phyloP scores from a whole-genome alignment of 1,140 invertebrate genomes.

The Telenomus remus region DNA sequence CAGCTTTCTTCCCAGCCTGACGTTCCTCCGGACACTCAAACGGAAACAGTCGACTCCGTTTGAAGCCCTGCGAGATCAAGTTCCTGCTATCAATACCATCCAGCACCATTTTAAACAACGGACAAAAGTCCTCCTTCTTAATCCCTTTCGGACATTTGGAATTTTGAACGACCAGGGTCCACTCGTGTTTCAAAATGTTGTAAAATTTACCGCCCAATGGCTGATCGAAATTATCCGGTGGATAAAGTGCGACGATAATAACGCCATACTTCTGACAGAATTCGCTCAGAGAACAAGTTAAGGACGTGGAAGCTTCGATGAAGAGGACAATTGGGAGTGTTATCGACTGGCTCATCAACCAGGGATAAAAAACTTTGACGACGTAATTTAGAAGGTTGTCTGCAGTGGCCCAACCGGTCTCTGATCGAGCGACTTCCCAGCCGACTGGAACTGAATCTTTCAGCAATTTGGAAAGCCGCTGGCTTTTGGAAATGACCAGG shows the following conservation, averaged over 20 bases:
- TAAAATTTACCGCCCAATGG: conserved; percentile 22
- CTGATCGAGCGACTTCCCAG: conserved; percentile 16
- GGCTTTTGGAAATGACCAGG: conserved; percentile 13
- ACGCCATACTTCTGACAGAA: conserved; percentile 21
- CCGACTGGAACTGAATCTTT: conserved; percentile 14
- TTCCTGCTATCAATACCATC: neutral
- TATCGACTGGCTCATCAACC: conserved; percentile 9
- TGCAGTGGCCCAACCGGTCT: conserved; percentile 20
- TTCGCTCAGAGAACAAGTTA: conserved; percentile 18
- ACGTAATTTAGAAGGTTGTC: conserved; percentile 30
- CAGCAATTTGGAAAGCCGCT: conserved; percentile 13
- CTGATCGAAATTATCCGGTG: neutral
- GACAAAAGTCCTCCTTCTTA: conserved; percentile 30
- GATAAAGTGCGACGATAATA: conserved; percentile 11
- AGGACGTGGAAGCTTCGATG: conserved; percentile 9
- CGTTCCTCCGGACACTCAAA: neutral
- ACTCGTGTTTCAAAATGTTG: conserved; percentile 2
- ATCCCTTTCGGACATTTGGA: conserved; percentile 1
- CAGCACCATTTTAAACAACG: conserved; percentile 3
- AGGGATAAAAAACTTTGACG: conserved; percentile 26
- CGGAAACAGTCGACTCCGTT: conserved; percentile 18
- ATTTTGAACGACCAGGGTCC: neutral
- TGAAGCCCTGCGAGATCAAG: conserved; percentile 13
- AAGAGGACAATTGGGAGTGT: conserved; percentile 22
- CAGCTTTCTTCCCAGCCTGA: too few relatives aligned